phyloP scores from a whole-genome alignment of 1,140 invertebrate genomes.

The Periplaneta americana region DNA sequence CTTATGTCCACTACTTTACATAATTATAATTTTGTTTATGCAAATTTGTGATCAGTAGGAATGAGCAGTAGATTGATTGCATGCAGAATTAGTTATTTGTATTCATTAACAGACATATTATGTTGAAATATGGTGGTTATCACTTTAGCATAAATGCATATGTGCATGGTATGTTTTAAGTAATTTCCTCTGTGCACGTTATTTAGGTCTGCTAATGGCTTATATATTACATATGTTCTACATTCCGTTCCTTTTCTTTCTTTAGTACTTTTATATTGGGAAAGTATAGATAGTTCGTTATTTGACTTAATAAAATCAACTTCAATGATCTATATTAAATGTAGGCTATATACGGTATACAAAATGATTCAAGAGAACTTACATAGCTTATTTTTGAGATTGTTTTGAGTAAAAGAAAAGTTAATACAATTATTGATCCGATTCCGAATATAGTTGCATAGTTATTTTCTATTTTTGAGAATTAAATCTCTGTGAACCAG shows the following conservation, averaged over 20 bases:
- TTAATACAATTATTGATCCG: too few relatives aligned
- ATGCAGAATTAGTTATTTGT: neutral
- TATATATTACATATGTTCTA: neutral
- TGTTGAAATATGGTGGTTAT: neutral
- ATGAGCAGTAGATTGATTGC: neutral
- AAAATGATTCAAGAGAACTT: too few relatives aligned
- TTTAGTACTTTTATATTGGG: too few relatives aligned
- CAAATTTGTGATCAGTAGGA: neutral
- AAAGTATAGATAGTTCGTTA: too few relatives aligned
- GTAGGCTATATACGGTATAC: too few relatives aligned
- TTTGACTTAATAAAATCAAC: too few relatives aligned
- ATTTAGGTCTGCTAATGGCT: neutral
- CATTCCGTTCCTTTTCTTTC: neutral
- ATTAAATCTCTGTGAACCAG: too few relatives aligned
- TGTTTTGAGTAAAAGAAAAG: too few relatives aligned
- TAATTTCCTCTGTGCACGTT: neutral
- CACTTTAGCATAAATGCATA: neutral
- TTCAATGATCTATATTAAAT: too few relatives aligned
- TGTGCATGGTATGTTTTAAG: neutral
- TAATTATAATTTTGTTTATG: conserved; percentile 15
- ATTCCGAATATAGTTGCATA: too few relatives aligned
- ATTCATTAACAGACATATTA: neutral
- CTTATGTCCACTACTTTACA: conserved; percentile 15
- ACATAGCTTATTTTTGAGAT: too few relatives aligned
- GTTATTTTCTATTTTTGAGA: too few relatives aligned